Base-by-base conservation (phyloP, 2,888 invertebrate genomes). In the Andrena hattorfiana region DNA sequence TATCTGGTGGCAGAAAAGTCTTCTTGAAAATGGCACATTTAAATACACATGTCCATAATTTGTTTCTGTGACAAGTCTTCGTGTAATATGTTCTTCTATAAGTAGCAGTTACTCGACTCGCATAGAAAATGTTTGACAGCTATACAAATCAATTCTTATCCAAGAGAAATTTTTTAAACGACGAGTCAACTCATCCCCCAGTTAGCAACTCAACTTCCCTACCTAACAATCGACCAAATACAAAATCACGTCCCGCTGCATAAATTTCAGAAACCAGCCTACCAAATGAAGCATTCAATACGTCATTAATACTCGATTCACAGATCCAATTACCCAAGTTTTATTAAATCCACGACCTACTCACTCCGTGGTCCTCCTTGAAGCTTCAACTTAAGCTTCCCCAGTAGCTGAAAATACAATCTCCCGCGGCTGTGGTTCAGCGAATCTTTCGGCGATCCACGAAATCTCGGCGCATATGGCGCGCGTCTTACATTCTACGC, bases 321-420 rank as follows among this genome's bases (percentile, higher is more conserved):
- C 6, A 16, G 28, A 66, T 49, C n/a, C 2, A 42, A 26, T 20
- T 42, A 2, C 28, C 23, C 13, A n/a, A 67, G 8, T n/a, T 67
- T 51, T 20, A 51, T 70, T 7, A 13, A 63, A 42, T 63, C 6
- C 30, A 56, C 60, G 60, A 69, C 56, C 56, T 42, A 73, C 67
- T 68, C 49, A 5, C 32, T 2, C 6, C 10, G 13, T 7, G 35
- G 7, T 20, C 5, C 16, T 5, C 7, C 28, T 68, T 0, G 13
- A 32, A 54, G 67, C 16, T 30, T 54, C n/a, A 23, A 1, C 3
- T n/a, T 7, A 10, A 48, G n/a, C 4, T 70, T 48, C 20, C 2
- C 13, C 20, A 35, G 32, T 26, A 32, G n/a, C 63, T 13, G 51
- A 7, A 26, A n/a, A 13, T 8, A 28, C 8, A 30, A 42, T 48